These are phyloP conservation scores for Gastrophysa polygoni DNA, from an alignment of 2,888 invertebrate species.

Conservation along the genomic window DNA sequence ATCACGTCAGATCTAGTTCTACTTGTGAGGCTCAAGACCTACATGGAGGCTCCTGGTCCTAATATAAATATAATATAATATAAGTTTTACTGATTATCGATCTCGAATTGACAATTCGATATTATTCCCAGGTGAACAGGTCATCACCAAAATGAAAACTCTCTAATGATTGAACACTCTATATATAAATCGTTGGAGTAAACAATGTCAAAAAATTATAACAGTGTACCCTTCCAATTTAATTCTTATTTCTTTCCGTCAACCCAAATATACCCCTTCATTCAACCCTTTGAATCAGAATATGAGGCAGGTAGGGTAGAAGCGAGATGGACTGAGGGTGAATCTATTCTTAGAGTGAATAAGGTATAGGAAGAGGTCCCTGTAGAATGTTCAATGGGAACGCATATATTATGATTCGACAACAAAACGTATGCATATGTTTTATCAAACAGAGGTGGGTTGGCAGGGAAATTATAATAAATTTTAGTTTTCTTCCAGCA, in stretches of 20 bases:
- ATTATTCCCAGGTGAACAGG: no score
- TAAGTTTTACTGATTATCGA: no score
- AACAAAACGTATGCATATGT: conserved; percentile 52
- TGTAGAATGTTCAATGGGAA: conserved; percentile 50
- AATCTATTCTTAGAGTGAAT: conserved; percentile 44
- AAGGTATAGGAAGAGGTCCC: conserved; percentile 54
- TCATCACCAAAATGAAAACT: no score
- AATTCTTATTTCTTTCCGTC: conserved; percentile 33
- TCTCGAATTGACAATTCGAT: no score
- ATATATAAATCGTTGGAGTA: neutral
- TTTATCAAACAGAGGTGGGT: conserved; percentile 31
- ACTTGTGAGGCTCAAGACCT: no score
- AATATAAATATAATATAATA: no score
- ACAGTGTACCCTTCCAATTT: conserved; percentile 29
- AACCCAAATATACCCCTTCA: conserved; percentile 34
- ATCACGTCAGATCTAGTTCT: no score
- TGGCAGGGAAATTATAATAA: conserved; percentile 15
- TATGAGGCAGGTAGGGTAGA: conserved; percentile 41
- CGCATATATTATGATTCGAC: conserved; percentile 53
- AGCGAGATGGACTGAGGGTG: conserved; percentile 37
- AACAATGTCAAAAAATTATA: conserved; percentile 24
- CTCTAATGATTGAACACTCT: neutral
- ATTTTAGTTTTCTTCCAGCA: conserved; percentile 6
- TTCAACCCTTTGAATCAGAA: conserved; percentile 33
- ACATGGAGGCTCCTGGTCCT: no score